Conservation (phyloP, 2,797 vertebrate species). For the Tiaroga cobitis region DNA sequence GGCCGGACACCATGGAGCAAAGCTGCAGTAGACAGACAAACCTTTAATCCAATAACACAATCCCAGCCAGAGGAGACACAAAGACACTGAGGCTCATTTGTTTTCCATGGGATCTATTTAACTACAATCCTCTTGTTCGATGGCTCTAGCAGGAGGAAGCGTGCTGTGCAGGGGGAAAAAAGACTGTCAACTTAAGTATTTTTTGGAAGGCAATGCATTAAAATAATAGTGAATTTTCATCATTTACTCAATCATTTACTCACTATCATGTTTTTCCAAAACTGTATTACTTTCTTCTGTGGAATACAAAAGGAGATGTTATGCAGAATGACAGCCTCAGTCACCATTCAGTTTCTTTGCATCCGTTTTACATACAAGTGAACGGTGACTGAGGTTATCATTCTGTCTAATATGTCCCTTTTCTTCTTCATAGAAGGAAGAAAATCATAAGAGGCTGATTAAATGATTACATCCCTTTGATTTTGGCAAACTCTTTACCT, state of each 20-base stretch:
- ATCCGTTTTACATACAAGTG: not conserved
- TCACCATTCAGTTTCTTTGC: not conserved
- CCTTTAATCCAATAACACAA: constrained; percentile 13
- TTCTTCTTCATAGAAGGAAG: not conserved
- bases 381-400: not conserved
- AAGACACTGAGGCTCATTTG: constrained; percentile 1
- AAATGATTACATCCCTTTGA: not conserved
- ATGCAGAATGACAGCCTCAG: not conserved
- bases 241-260: not conserved
- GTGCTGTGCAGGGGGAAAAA: not conserved
- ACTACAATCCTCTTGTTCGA: not conserved
- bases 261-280: not conserved
- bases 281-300: not conserved
- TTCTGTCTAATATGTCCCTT: not conserved
- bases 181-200: not conserved
- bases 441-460: not conserved
- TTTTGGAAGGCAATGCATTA: not conserved
- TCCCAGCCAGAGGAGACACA: constrained; percentile 6
- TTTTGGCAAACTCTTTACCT: not conserved
- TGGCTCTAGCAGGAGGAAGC: not conserved
- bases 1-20: constrained; percentile 96
- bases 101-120: constrained; percentile 13
- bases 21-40: constrained; percentile 74
- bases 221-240: too few relatives aligned
- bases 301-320: not conserved